Evolutionary conservation across 2,797 vertebrate species (phyloP), one percentile per base, ranked within the genome.

Genomic region (Urosaurus nigricauda): DNA sequence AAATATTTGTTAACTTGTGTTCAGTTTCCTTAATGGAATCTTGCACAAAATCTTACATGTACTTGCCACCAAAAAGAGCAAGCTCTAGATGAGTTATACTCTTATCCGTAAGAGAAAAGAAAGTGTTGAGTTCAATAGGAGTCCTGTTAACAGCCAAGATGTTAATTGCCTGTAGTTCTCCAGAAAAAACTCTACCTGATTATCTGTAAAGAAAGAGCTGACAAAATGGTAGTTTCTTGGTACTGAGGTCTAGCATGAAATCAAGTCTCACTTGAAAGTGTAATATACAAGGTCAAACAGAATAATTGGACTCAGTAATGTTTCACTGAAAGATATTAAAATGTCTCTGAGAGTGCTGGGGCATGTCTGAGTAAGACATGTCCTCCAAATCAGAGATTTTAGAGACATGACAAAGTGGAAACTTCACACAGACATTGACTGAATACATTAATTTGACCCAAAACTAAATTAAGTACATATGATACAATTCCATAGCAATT

Each of bases 221-320:
- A 43, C n/a, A n/a, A 32, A 19, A 5, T n/a, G 5, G n/a, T 9
- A 71, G 12, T 13, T 43, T 2, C 2, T 53, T 79, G 63, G 24
- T 56, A 26, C 53, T 87, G 70, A 77, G 11, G 43, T 88, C n/a
- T 21, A 83, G 53, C 12, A 26, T 87, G 7, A 71, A 80, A 79
- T 56, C 47, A 19, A 35, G 53, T 40, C 73, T 73, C 47, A 40
- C 78, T 43, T 29, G 16, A 40, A n/a, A 37, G 17, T 16, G 32
- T 65, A 82, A n/a, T n/a, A n/a, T n/a, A n/a, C n/a, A n/a, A n/a
- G n/a, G n/a, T n/a, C n/a, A n/a, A n/a, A n/a, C 37, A 63, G 19
- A 12, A 86, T 29, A 24, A 56, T 29, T 80, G 40, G 32, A 56
- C 35, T 47, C 7, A 70, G 37, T 43, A 43, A 43, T 43, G 37